These are phyloP conservation scores for Puma concolor DNA, from an alignment of 2,113 vertebrate genomes.

Conservation along the genomic window DNA sequence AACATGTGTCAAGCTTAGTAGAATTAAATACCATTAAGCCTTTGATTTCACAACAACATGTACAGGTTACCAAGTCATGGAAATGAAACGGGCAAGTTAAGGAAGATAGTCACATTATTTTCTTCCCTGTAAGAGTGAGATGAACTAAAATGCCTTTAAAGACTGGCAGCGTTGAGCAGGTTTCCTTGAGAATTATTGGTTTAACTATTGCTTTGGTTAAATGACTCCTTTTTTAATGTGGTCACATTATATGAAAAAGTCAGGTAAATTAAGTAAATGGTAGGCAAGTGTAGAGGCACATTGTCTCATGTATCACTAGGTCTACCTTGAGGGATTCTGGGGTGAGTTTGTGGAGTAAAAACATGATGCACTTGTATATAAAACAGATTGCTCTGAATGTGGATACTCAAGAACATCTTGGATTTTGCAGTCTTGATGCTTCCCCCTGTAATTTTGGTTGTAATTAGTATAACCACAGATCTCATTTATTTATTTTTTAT, in stretches of 20 bases:
- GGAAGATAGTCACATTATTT: not conserved
- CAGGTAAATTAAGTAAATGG: conserved; percentile 5
- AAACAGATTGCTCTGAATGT: not conserved
- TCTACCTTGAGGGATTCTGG: not conserved
- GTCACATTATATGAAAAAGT: not conserved
- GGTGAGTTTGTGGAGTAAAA: not conserved
- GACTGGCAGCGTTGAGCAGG: not conserved
- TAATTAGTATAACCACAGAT: not conserved
- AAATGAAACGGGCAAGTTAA: not conserved
- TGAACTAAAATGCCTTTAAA: not conserved
- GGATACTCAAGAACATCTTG: not conserved
- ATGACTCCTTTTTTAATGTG: not conserved
- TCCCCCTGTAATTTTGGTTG: not conserved
- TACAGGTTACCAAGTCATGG: not conserved
- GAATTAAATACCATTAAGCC: not conserved
- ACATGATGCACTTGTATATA: not conserved
- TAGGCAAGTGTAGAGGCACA: not conserved
- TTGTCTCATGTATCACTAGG: not conserved
- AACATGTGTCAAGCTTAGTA: not conserved
- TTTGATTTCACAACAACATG: not conserved
- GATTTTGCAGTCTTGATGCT: not conserved
- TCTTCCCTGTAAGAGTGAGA: not conserved
- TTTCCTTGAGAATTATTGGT: not conserved
- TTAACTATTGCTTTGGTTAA: not conserved
- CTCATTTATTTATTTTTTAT: not conserved